Conservation (phyloP, 2,888 invertebrate species). For the Stenoptilia bipunctidactyla region DNA sequence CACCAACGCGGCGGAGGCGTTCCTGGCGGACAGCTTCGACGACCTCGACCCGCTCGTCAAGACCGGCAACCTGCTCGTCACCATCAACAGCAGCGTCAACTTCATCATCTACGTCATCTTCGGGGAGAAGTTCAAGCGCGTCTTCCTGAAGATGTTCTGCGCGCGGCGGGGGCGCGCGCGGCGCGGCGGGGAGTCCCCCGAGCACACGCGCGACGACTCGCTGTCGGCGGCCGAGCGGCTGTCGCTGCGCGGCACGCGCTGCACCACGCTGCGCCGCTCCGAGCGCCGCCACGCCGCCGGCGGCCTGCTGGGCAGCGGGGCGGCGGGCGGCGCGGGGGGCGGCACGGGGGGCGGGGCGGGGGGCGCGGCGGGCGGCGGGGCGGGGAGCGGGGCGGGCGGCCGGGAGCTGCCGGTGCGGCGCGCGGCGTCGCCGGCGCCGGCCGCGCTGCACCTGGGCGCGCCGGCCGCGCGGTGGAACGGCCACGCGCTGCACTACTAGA, state of each 20-base stretch:
- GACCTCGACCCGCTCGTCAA: slow-evolving; percentile 78
- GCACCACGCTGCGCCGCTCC: slow-evolving; percentile 49
- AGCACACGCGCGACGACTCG: slow-evolving; percentile 83
- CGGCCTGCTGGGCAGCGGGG: slow-evolving; percentile 10
- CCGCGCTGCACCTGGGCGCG: slow-evolving; percentile 45
- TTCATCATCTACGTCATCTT: slow-evolving; percentile 98
- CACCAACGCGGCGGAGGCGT: slow-evolving; percentile 88
- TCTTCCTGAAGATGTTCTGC: slow-evolving; percentile 86
- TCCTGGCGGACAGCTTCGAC: slow-evolving; percentile 59
- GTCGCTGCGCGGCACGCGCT: slow-evolving; percentile 72
- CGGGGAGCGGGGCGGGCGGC: slow-evolving; percentile 28
- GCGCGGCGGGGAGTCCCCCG: slow-evolving; percentile 69
- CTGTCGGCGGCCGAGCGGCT: slow-evolving; percentile 83
- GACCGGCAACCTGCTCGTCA: slow-evolving; percentile 91
- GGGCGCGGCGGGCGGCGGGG: slow-evolving; percentile 19
- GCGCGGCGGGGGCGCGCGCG: slow-evolving; percentile 68
- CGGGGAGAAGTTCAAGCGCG: slow-evolving; percentile 94
- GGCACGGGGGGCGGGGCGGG: slow-evolving; percentile 6
- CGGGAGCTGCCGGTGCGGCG: slow-evolving; percentile 25
- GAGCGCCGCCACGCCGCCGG: slow-evolving; percentile 23
- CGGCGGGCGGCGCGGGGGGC: slow-evolving; percentile 9
- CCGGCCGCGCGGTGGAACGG: slow-evolving; percentile 35
- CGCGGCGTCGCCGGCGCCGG: slow-evolving; percentile 28
- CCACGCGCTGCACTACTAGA: slow-evolving; percentile 31
- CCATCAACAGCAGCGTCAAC: slow-evolving; percentile 97